Conservation (phyloP, 2,113 vertebrate species). For the Sinocyclocheilus anophthalmus region DNA sequence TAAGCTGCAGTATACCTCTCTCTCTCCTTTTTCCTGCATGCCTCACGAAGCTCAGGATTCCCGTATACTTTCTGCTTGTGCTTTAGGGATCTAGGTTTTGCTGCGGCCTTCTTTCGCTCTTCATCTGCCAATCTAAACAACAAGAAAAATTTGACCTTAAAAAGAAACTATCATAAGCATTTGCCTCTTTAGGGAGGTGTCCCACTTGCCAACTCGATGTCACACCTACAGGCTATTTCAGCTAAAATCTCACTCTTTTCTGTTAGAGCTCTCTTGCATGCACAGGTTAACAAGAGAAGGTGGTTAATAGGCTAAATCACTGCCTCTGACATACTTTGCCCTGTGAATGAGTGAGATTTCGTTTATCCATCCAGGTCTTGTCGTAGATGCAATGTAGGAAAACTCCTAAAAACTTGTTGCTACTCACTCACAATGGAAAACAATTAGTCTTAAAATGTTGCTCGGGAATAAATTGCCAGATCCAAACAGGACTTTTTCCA, state of each 20-base stretch:
- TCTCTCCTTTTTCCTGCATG: conserved; percentile 37
- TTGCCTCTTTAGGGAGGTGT: conserved; percentile 13
- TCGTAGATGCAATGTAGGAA: neutral
- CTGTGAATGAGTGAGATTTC: neutral
- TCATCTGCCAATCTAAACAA: conserved; percentile 4
- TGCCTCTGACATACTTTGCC: neutral
- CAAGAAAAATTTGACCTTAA: neutral
- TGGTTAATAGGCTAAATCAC: neutral
- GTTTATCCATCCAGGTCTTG: neutral
- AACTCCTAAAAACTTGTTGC: neutral
- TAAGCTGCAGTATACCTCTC: conserved; percentile 7
- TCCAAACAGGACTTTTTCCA: neutral
- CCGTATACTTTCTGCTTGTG: conserved; percentile 30
- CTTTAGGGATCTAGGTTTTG: conserved; percentile 20
- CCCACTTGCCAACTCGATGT: conserved; percentile 33
- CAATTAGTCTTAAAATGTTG: neutral
- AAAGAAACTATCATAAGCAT: neutral
- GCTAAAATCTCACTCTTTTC: neutral
- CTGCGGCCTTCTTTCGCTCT: conserved; percentile 18
- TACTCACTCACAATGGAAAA: neutral
- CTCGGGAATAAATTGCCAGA: neutral
- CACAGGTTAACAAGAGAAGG: neutral
- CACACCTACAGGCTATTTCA: neutral
- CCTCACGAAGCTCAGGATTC: conserved; percentile 31
- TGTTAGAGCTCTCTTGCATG: neutral